Base-by-base conservation (phyloP, 2,888 invertebrate genomes). In the Tethea ocularis region DNA sequence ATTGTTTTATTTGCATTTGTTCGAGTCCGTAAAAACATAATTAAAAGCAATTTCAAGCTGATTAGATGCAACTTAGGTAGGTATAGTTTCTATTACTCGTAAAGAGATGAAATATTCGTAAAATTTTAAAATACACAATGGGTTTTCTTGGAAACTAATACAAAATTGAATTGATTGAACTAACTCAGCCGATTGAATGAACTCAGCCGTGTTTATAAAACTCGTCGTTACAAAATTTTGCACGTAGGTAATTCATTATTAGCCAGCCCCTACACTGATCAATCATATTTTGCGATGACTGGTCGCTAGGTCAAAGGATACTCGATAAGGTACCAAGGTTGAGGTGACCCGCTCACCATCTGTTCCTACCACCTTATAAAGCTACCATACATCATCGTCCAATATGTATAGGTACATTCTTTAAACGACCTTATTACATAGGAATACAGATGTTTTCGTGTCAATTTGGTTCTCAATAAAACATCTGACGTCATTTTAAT, bases 301-400 rank as follows among this genome's bases (percentile, higher is more conserved):
- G 57, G 24, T 41, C 22, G 41, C 33, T 56, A 59, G 62, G 62
- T 63, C 59, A 61, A 55, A 46, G 46, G 20, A 46, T 20, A 20
- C 46, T 46, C 33, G 53, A 33, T 56, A 60, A 33, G 22, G 33
- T 33, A 60, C 60, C 80, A 87, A 85, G 89, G 89, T 83, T 84
- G 84, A 86, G 90, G 89, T 71, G 59, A 82, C 69, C 84, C 26
- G 64, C 71, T 68, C 68, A 66, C 86, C 89, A 88, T 88, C 83
- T 89, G 90, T 81, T 78, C 69, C 70, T 64, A 73, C 76, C 73
- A 66, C 33, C 33, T 33, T 77, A 77, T 71, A 75, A 62, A 76
- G 72, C 53, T 57, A 66, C 62, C 68, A 62, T 64, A 55, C 67
- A 66, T 66, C 67, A 67, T 38, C n/a, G n/a, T 63, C 71, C 70